These are phyloP conservation scores for Diachasmimorpha longicaudata DNA, from an alignment of 1,140 invertebrate species.

Conservation along the genomic window DNA sequence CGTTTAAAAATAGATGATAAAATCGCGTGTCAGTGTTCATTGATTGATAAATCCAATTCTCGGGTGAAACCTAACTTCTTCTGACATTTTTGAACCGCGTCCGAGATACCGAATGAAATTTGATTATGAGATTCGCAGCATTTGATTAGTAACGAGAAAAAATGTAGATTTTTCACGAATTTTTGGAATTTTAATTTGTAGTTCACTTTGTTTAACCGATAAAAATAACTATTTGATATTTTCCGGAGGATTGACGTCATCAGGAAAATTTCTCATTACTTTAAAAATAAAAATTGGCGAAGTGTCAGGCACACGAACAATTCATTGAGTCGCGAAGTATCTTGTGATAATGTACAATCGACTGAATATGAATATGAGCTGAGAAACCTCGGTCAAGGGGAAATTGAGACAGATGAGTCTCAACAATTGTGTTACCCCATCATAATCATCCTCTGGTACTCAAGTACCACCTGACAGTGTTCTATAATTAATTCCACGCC, in stretches of 20 bases:
- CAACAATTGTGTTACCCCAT: neutral
- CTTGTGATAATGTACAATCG: neutral
- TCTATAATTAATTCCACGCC: neutral
- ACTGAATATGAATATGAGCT: neutral
- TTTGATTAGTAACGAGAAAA: neutral
- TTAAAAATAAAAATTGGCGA: too few species aligned
- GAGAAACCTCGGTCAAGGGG: neutral
- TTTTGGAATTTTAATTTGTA: too few species aligned
- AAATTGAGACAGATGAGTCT: conserved; percentile 11
- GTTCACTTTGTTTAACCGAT: too few species aligned
- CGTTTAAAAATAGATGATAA: neutral
- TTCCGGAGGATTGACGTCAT: too few species aligned
- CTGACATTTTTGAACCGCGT: neutral
- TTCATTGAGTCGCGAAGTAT: neutral
- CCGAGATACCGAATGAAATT: neutral
- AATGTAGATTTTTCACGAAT: neutral
- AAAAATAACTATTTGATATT: too few species aligned
- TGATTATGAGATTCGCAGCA: neutral
- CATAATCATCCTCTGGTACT: conserved; percentile 2
- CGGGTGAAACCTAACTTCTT: neutral
- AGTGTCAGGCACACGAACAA: neutral
- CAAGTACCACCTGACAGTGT: neutral
- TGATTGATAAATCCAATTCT: conserved; percentile 1
- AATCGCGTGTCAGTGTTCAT: neutral
- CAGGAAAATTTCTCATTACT: too few species aligned